Conservation (phyloP, 2,113 vertebrate species). For the Centropristis striata region DNA sequence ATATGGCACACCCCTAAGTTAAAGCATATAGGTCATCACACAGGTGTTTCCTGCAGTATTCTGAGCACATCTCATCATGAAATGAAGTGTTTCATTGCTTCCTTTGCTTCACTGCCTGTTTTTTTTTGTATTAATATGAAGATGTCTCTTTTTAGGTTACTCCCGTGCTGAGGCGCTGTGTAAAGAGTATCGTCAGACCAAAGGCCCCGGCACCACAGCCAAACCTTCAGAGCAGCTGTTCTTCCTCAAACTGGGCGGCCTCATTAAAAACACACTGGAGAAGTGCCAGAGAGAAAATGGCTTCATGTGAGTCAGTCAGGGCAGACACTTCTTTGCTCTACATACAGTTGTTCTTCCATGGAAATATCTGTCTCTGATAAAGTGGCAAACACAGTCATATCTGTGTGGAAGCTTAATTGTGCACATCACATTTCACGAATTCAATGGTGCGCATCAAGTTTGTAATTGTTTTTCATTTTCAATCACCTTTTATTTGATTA, state of each 20-base stretch:
- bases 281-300: constrained; percentile 98
- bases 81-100: not conserved
- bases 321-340: not conserved
- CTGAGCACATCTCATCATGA: not conserved
- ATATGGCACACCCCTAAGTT: too few relatives aligned
- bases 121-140: constrained; percentile 5
- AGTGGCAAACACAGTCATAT: not conserved
- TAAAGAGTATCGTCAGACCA: constrained; percentile 98
- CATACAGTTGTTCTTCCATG: not conserved
- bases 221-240: constrained; percentile 98
- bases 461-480: too few relatives aligned
- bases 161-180: constrained; percentile 92
- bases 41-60: constrained; percentile 19
- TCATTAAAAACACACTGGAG: constrained; percentile 94
- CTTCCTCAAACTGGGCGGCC: constrained; percentile 93
- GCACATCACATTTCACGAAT: too few relatives aligned
- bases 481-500: too few relatives aligned
- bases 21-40: not conserved
- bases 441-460: too few relatives aligned
- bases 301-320: constrained; percentile 91
- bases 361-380: not conserved
- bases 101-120: not conserved
- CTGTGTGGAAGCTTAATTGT: not conserved
- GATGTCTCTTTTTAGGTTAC: constrained; percentile 85
- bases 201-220: constrained; percentile 94